Percentiles rank a stretch among this genome's conserved stretches.
Evolutionary conservation across 2,797 vertebrate species (phyloP).

Genomic region (Trichosurus vulpecula): DNA sequence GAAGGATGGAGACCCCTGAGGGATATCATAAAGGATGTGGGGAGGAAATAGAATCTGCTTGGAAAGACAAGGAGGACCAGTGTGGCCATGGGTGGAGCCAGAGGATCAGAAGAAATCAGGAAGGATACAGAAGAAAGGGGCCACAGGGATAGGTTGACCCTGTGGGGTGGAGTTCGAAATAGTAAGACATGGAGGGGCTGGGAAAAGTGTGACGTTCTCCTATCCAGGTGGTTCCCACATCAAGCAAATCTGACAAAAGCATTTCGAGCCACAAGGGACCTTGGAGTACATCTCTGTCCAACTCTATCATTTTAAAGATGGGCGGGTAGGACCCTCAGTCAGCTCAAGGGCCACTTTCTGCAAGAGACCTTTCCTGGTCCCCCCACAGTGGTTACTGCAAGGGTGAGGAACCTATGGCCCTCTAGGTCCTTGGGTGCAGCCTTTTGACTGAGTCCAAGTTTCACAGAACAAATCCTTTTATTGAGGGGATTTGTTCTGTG

Average conservation of each 20-base stretch:
- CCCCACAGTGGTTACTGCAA: background rate
- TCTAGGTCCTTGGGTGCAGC: too few species aligned
- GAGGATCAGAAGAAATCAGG: constrained; percentile 57
- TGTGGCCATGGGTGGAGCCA: constrained; percentile 3
- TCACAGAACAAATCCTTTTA: too few species aligned
- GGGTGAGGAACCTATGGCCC: too few species aligned
- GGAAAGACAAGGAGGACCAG: constrained; percentile 58
- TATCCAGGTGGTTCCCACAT: background rate
- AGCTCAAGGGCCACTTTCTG: background rate
- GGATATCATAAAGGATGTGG: constrained; percentile 71
- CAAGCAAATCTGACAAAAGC: background rate
- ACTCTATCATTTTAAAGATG: background rate
- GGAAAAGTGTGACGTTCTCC: background rate
- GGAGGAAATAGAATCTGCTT: constrained; percentile 65
- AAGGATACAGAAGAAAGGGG: constrained; percentile 39
- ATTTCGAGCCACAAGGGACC: background rate
- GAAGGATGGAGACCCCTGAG: constrained; percentile 73
- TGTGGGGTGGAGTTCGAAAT: background rate
- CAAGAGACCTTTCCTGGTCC: background rate
- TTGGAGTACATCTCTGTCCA: background rate
- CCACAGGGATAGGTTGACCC: background rate
- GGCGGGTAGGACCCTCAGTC: background rate
- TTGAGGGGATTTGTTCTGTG: too few species aligned
- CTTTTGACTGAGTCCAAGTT: too few species aligned
- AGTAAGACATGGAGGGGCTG: background rate